Evolutionary conservation across 2,888 invertebrate genomes (phyloP).

Genomic region (Acholoe squamosa): DNA sequence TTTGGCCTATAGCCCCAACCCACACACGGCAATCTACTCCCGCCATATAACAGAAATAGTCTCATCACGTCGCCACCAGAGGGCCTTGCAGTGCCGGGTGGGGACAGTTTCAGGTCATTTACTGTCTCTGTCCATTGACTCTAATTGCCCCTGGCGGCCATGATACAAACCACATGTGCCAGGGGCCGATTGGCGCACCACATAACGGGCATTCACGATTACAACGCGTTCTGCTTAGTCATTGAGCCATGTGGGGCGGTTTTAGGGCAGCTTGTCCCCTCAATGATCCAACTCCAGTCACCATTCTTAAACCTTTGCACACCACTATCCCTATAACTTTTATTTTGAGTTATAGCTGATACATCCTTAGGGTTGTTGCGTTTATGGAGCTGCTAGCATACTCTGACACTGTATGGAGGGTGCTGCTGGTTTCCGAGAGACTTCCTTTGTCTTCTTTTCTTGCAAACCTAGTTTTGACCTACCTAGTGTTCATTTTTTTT

Average conservation of each 20-base stretch:
- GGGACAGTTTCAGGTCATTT: conserved; percentile 37
- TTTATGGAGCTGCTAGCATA: too few relatives aligned
- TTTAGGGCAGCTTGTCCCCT: not conserved
- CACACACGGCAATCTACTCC: not conserved
- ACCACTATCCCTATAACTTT: too few relatives aligned
- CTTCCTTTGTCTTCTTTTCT: too few relatives aligned
- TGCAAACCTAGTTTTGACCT: too few relatives aligned
- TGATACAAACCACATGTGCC: conserved; percentile 44
- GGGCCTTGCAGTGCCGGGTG: conserved; percentile 1
- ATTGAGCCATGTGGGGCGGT: too few relatives aligned
- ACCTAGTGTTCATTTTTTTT: too few relatives aligned
- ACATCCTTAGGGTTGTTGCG: too few relatives aligned
- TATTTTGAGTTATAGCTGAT: too few relatives aligned
- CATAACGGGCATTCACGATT: not conserved
- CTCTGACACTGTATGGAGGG: too few relatives aligned
- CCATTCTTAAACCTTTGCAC: too few relatives aligned
- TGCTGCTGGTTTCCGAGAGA: too few relatives aligned
- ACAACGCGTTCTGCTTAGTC: not conserved
- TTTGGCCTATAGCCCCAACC: not conserved
- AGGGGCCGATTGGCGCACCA: not conserved
- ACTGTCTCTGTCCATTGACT: conserved; percentile 44
- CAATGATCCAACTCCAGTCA: not conserved
- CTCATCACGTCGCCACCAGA: conserved; percentile 28
- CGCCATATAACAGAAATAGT: not conserved
- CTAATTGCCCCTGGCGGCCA: conserved; percentile 35